Evolutionary conservation across 1,140 invertebrate species (phyloP), one percentile per base, ranked within the genome.

Genomic region (Drosophila murphyi): DNA sequence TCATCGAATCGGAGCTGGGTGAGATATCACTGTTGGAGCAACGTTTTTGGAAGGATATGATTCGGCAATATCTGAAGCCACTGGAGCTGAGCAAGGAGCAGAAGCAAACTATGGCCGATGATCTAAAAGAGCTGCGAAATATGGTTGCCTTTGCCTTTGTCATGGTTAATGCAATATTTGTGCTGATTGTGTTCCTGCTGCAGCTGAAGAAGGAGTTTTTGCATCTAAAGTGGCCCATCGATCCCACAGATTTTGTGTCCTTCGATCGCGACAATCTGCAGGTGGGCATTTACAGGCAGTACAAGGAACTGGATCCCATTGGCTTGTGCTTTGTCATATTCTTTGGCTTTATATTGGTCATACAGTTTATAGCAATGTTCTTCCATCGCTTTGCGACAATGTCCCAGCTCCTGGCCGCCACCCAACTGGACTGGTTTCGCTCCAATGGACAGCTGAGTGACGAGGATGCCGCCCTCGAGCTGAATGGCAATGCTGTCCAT

Each of bases 281-380:
- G 73, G 93, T 94, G 31, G 74, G 72, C 48, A 91, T 96, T 50
- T 73, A 87, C 4, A 93, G 93, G 75, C 93, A 94, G 60, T 95
- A 95, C 87, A 93, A 96, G 56, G 92, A 94, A 78, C 91, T 97
- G 45, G 97, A 98, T 87, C 96, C 96, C 0, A 96, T 97, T 64
- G 96, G 96, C 67, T 93, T 97, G 1, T 94, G 96, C 8, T 96
- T 97, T 83, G 94, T 97, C 32, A 91, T 96, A 12, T 96, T 96
- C 75, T 97, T 97, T 82, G 95, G 95, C 5, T 78, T 95, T 3
- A 88, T 96, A 39, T 89, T 98, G 20, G 79, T 95, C 0, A 95
- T 97, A 47, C 96, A 98, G 93, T 97, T 97, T 80, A 78, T 96
- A 2, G 96, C 96, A 12, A 98, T 98, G 97, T 93, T 97, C 31